Evolutionary conservation across 2,888 invertebrate genomes (phyloP), one percentile per base, ranked within the genome.

Genomic region (Drosophila conformis): DNA sequence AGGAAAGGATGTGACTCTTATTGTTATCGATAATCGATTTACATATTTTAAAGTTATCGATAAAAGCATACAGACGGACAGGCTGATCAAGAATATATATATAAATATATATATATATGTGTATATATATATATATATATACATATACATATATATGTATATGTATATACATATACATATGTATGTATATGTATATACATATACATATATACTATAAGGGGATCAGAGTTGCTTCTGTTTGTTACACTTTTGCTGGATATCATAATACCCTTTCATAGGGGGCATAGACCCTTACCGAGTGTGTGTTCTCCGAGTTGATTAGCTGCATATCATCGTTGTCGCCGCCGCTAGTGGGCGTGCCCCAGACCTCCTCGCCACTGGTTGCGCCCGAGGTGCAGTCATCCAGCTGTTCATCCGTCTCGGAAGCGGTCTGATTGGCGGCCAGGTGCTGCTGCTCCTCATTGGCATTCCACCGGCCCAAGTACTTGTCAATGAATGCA

Each of bases 291-390:
- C 94, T 94, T 93, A 95, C 95, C 93, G 95, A 95, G 79, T 95
- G 93, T 0, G 95, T 95, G 76, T 95, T 95, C 89, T 96, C 96
- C 38, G 95, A 96, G 90, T 95, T 95, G 13, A 95, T 94, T 29
- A 94, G 89, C 66, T 94, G 93, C 87, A 96, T 96, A 76, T 97
- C 97, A 82, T 97, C 97, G 78, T 96, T 95, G 46, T 97, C 95
- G 29, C 97, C 97, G 5, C 97, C 97, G 80, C 97, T 97, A 0
- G 97, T 97, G 5, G 97, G 97, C 0, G 97, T 97, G 0, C 97
- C 97, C 97, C 97, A 97, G 31, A 97, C 96, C 88, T 97, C 97
- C 92, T 97, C 97, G 0, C 97, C 97, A 4, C 97, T 97, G 0
- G 96, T 96, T 0, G 96, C 97, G 0, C 96, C 97, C 52, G 97